These are phyloP conservation scores for Spicauda simplicius DNA, from an alignment of 2,888 invertebrate genomes.

Conservation along the genomic window DNA sequence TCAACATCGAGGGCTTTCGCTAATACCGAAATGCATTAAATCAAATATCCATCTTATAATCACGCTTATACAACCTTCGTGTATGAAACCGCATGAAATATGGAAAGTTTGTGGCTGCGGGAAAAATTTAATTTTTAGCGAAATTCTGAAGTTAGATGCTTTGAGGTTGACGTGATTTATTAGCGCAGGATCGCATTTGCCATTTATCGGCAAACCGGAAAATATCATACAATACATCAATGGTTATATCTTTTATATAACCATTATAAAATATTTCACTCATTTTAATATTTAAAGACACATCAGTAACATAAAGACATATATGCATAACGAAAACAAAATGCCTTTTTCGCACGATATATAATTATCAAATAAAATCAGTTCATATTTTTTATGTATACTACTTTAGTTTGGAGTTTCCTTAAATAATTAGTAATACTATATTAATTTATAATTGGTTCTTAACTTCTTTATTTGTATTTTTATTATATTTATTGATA, in stretches of 20 bases:
- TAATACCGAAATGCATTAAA: constrained; percentile 37
- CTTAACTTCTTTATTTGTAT: too few relatives aligned
- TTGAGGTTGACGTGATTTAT: constrained; percentile 76
- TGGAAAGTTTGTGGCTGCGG: constrained; percentile 66
- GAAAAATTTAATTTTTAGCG: constrained; percentile 71
- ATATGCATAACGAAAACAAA: too few relatives aligned
- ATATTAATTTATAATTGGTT: too few relatives aligned
- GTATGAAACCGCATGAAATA: constrained; percentile 73
- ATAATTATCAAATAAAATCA: too few relatives aligned
- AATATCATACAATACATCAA: constrained; percentile 5
- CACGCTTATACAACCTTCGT: constrained; percentile 25
- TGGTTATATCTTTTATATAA: not conserved
- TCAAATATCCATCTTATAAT: constrained; percentile 36
- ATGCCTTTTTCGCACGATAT: too few relatives aligned
- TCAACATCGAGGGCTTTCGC: constrained; percentile 25
- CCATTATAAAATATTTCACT: not conserved
- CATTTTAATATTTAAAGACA: too few relatives aligned
- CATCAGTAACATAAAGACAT: too few relatives aligned
- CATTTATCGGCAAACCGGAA: constrained; percentile 51
- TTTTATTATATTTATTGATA: too few relatives aligned
- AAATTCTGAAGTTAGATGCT: constrained; percentile 66
- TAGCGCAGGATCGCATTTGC: constrained; percentile 66
- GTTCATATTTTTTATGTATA: too few relatives aligned
- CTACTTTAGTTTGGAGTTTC: too few relatives aligned
- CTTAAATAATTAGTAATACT: too few relatives aligned